Evolutionary conservation across 2,113 vertebrate genomes (phyloP), one percentile per base, ranked within the genome.

Genomic region (Lamprologus tigripictilis): DNA sequence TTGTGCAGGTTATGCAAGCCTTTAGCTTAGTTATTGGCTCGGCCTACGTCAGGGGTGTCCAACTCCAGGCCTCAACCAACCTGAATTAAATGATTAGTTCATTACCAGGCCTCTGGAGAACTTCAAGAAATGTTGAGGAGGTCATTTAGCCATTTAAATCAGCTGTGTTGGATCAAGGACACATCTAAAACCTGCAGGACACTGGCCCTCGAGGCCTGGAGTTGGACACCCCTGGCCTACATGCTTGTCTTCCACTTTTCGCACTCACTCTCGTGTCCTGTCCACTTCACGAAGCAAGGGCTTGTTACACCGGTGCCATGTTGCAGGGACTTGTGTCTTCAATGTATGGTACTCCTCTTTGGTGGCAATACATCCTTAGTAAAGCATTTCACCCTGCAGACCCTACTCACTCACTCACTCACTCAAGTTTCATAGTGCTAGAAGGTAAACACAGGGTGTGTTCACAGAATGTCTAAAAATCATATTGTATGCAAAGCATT

Each of bases 401-500:
- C 7, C 9, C 6, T 19, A 19, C 6, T 28, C 40, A 45, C 23
- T 73, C 9, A 11, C 61, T 12, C 33, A 42, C 21, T 76, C 40
- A 16, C 4, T 9, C 14, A 76, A 8, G 23, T 31, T 49, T 78
- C 26, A n/a, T n/a, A 49, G 73, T 49, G 26, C 17, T 49, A 78
- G 26, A 51, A 78, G 10, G 26, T 51, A 51, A 37, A 40, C 17
- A 28, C 8, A 71, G n/a, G 17, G 26, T 19, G 10, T 40, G 13
- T 79, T 90, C 71, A 13, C 57, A 78, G 53, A 79, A 86, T 85
- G 33, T n/a, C 73, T 57, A 79, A 81, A 14, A 26, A n/a, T 68
- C 55, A 21, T 85, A 14, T 87, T 79, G 81, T 61, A 68, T 78
- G 58, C 47, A 89, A 92, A 54, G 76, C 47, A 58, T 87, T 82